A percentile compares a stretch with the other conserved stretches of the same genome.
Evolutionary conservation across 2,113 vertebrate species (phyloP).

Genomic region (Odobenus rosmarus): DNA sequence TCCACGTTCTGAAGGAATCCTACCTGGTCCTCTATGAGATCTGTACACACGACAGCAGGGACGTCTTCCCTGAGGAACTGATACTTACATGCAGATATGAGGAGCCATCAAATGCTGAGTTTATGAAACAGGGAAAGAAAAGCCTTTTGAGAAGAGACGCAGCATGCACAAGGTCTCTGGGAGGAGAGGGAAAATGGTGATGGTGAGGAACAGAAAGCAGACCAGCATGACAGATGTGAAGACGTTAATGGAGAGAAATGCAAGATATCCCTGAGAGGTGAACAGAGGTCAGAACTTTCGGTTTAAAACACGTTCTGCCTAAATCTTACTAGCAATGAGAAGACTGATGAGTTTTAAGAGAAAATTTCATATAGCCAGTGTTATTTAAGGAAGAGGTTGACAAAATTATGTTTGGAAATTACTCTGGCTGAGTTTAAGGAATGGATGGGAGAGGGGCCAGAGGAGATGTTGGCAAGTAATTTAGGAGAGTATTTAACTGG

Average conservation of each 20-base stretch:
- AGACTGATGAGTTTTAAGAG: neutral
- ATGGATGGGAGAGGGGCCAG: rapidly evolving
- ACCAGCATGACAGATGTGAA: no score
- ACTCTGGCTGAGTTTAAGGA: neutral
- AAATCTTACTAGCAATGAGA: neutral
- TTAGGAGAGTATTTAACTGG: neutral
- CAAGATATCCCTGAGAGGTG: no score
- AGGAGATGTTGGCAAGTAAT: neutral
- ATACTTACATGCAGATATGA: neutral
- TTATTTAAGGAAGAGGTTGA: neutral
- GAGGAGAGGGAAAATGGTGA: neutral
- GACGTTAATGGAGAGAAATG: rapidly evolving
- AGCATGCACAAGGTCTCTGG: neutral
- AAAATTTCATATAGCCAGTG: neutral
- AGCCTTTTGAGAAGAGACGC: neutral
- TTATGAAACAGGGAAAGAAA: neutral
- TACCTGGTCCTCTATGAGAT: no score
- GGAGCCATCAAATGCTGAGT: neutral
- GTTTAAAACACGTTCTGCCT: neutral
- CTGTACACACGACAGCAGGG: neutral
- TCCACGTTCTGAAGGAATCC: neutral
- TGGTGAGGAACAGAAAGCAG: neutral
- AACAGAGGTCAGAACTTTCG: neutral
- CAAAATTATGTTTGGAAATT: neutral
- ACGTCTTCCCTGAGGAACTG: neutral